Conservation (phyloP, 2,797 vertebrate species). For the Pampus argenteus region DNA sequence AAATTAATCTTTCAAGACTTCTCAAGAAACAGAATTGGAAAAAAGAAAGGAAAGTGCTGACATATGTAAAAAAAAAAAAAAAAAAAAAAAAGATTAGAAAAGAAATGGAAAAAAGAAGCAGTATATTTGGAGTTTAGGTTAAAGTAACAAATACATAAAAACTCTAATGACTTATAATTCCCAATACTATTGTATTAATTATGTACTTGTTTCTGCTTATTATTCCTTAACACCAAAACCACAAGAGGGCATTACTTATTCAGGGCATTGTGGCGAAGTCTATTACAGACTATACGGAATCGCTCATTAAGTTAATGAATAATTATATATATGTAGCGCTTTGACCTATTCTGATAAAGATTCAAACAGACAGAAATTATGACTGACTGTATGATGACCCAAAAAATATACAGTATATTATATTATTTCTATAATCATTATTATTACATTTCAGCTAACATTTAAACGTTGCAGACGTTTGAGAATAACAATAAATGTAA, state of each 20-base stretch:
- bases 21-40: constrained; percentile 13
- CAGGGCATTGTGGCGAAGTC: constrained; percentile 16
- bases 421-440: background rate
- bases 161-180: background rate
- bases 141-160: background rate
- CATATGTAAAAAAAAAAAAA: background rate
- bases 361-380: background rate
- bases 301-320: no score
- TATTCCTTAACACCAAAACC: constrained; percentile 42
- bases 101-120: background rate
- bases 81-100: no score
- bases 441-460: background rate
- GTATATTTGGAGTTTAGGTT: background rate
- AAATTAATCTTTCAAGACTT: constrained; percentile 18
- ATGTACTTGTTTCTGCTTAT: constrained; percentile 31
- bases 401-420: background rate
- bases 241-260: constrained; percentile 69
- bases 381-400: background rate
- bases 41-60: background rate
- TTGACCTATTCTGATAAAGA: constrained; percentile 12
- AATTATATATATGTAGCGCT: background rate
- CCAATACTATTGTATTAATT: constrained; percentile 40
- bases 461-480: background rate
- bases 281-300: constrained; percentile 18
- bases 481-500: background rate